Base-by-base conservation (phyloP, 1,140 invertebrate genomes). In the Aethina tumida region DNA sequence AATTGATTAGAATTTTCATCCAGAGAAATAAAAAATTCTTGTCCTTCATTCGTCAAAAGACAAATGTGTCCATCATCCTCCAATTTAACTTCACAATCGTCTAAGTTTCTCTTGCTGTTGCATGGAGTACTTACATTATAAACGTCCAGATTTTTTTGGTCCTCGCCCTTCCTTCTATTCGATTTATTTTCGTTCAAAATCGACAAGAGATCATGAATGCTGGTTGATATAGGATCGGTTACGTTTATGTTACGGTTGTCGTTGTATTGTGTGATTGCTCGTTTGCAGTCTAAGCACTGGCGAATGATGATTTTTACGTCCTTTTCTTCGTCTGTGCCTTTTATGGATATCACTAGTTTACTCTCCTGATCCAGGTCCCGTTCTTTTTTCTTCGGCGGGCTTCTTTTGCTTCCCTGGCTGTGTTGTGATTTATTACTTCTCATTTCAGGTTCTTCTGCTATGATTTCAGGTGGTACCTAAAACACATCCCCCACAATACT, bases 201-300 rank as follows among this genome's bases (percentile, higher is more conserved):
- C 5, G 13, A 19, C 31, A 19, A n/a, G 1, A n/a, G 29, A 19
- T 21, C 2, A 8, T 18, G 20, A n/a, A n/a, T 35, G 19, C 26
- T 17, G 29, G 8, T 14, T 9, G 16, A 4, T 9, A 22, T 37
- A 8, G 8, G 6, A 9, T 30, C 14, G 5, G 0, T 20, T 16
- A n/a, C 15, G 9, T 26, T 10, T 6, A 5, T 17, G 2, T 25
- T 12, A 7, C 12, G 5, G 22, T 15, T 9, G 13, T 13, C 1
- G 8, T n/a, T 34, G 28, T 13, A 9, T 12, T 8, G 34, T 8
- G 25, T 35, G 13, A 26, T 25, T 6, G 34, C 30, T 13, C 43
- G 32, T 28, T 18, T 37, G 24, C 50, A 52, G 2, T 52, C 50
- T 4, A 47, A 42, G 25, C 50, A 52, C 26, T 52, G 50, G n/a